Evolutionary conservation across 2,888 invertebrate species (phyloP).

Genomic region (Amblyjoppa fuscipennis): DNA sequence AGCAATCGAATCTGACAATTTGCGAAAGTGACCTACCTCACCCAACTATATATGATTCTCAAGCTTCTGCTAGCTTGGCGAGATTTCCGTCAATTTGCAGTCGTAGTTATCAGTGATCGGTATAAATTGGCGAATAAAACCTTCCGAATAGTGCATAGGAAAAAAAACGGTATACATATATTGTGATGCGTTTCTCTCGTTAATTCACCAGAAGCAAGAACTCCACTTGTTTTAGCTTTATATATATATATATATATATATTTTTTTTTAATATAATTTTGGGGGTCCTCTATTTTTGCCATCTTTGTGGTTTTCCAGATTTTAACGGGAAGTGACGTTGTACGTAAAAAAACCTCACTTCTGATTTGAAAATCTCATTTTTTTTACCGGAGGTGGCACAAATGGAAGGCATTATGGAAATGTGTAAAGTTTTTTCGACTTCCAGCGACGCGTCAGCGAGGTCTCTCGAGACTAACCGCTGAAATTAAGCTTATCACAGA

Average conservation of each 20-base stretch:
- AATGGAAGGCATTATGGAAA: neutral
- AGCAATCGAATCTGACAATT: slow-evolving; percentile 58
- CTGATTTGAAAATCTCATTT: too few species aligned
- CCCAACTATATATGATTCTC: slow-evolving; percentile 20
- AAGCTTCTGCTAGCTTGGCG: neutral
- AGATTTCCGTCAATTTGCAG: neutral
- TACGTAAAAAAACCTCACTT: too few species aligned
- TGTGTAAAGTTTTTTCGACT: slow-evolving; percentile 9
- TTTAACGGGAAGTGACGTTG: too few species aligned
- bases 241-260: too few species aligned
- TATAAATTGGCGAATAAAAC: neutral
- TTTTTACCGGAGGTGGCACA: too few species aligned
- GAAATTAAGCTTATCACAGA: slow-evolving; percentile 31
- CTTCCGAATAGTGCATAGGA: slow-evolving; percentile 27
- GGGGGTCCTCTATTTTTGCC: too few species aligned
- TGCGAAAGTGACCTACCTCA: slow-evolving; percentile 32
- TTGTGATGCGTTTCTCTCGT: slow-evolving; percentile 11
- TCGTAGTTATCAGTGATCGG: neutral
- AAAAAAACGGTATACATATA: neutral
- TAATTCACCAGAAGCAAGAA: neutral
- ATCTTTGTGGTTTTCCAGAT: too few species aligned
- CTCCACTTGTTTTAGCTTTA: too few species aligned
- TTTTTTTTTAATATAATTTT: too few species aligned
- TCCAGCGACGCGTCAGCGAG: neutral
- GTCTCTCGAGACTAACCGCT: slow-evolving; percentile 4